Evolutionary conservation across 2,888 invertebrate genomes (phyloP).

Genomic region (Drosophila hamatofila): DNA sequence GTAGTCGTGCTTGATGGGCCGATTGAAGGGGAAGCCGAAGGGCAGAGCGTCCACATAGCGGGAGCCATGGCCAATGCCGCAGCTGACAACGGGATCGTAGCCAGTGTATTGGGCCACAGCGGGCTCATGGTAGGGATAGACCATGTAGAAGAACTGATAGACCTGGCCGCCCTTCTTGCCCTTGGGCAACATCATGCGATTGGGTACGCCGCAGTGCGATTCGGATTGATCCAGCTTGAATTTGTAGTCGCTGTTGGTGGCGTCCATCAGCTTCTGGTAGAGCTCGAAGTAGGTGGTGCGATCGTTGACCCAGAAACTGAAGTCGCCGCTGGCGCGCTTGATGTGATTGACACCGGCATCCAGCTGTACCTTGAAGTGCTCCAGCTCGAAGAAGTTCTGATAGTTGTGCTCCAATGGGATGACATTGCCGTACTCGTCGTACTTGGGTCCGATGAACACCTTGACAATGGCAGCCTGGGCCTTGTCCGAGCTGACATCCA

Average conservation of each 20-base stretch:
- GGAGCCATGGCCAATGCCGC: slow-evolving; percentile 86
- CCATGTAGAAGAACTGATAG: slow-evolving; percentile 88
- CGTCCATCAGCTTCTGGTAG: slow-evolving; percentile 86
- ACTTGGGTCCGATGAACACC: slow-evolving; percentile 90
- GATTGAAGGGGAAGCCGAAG: slow-evolving; percentile 91
- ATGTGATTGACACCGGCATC: slow-evolving; percentile 87
- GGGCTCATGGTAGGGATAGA: slow-evolving; percentile 86
- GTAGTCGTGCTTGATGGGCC: slow-evolving; percentile 87
- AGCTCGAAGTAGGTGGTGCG: slow-evolving; percentile 85
- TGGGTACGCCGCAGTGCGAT: slow-evolving; percentile 87
- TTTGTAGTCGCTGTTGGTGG: slow-evolving; percentile 85
- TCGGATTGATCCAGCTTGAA: slow-evolving; percentile 86
- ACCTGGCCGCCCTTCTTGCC: slow-evolving; percentile 88
- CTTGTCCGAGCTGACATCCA: slow-evolving; percentile 87
- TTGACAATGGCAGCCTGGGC: slow-evolving; percentile 88
- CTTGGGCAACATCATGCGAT: slow-evolving; percentile 88
- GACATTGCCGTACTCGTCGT: slow-evolving; percentile 87
- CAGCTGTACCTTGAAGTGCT: slow-evolving; percentile 88
- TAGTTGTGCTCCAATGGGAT: slow-evolving; percentile 87
- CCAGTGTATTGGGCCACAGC: slow-evolving; percentile 85
- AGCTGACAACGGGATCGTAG: slow-evolving; percentile 86
- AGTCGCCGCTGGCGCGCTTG: slow-evolving; percentile 88
- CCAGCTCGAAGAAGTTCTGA: slow-evolving; percentile 89
- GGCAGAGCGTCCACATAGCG: slow-evolving; percentile 86
- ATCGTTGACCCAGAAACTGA: slow-evolving; percentile 89